Evolutionary conservation across 2,888 invertebrate species (phyloP), one percentile per base, ranked within the genome.

Genomic region (Mayetiola destructor): DNA sequence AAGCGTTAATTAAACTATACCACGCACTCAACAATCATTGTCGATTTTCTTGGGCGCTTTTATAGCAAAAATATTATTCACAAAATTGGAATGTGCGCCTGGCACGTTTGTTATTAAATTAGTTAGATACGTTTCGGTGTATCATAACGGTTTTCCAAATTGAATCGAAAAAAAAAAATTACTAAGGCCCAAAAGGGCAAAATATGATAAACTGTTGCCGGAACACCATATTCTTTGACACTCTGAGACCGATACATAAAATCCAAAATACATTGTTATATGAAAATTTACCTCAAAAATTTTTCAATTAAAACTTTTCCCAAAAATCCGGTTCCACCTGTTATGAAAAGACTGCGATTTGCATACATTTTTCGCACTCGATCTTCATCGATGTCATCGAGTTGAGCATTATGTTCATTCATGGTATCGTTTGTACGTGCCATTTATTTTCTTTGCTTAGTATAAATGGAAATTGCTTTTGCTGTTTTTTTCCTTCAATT

Each of bases 241-340:
- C 23, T 18, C 4, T 23, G 18, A 29, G 20, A 8, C 48, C 35
- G 14, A 12, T 23, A 42, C 23, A 5, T 42, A 23, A 42, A 21
- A 42, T 42, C 42, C 10, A 9, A 5, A 3, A 18, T 39, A 21
- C 5, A 42, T 12, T 42, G 6, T n/a, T 12, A 42, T 23, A 40
- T 30, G 27, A 35, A 20, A 58, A 35, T 27, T 36, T 62, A 72
- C 71, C 72, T 67, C 42, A 73, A 61, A 18, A 73, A 63, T 64
- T 73, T 73, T 61, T 73, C 73, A 29, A 73, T 67, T 35, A 73
- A 63, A 59, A 73, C 73, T 63, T 73, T 73, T 60, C 73, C 73
- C 32, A 73, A 63, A 60, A 73, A 73, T n/a, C 73, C 73, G 4
- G 72, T 71, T 57, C 72, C 73, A 29, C 73, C 73, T 32, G 73